These are phyloP conservation scores for Spatulosminthurus flaviceps DNA, from an alignment of 2,888 invertebrate genomes.

Conservation along the genomic window DNA sequence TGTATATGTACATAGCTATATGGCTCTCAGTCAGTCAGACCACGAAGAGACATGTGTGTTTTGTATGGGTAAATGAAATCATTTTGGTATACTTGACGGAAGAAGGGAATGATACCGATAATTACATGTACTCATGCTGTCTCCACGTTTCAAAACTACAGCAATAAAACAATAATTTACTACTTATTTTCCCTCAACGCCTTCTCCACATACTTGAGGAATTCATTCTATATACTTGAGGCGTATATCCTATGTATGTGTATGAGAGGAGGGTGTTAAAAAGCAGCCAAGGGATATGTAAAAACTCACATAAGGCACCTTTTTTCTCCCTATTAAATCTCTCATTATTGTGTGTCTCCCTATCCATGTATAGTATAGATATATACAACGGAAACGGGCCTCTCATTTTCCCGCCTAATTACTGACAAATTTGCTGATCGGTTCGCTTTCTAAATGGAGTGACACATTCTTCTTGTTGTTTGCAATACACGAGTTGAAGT, in stretches of 20 bases:
- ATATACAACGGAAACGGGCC: slow-evolving; percentile 10
- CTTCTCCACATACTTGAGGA: slow-evolving; percentile 13
- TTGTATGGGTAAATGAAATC: slow-evolving; percentile 6
- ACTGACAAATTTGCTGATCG: slow-evolving; percentile 37
- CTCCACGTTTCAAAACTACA: background rate
- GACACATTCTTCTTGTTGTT: slow-evolving; percentile 10
- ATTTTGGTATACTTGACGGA: background rate
- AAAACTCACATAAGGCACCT: no score
- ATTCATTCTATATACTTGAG: background rate
- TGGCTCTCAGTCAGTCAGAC: background rate
- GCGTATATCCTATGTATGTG: no score
- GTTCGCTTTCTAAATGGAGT: background rate
- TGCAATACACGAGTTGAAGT: background rate
- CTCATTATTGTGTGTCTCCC: no score
- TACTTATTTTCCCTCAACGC: slow-evolving; percentile 7
- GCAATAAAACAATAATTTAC: slow-evolving; percentile 5
- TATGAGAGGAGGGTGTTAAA: no score
- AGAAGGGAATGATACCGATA: background rate
- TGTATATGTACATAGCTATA: no score
- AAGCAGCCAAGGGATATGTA: no score
- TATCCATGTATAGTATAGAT: background rate
- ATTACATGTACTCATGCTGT: slow-evolving; percentile 8
- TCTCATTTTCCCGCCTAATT: slow-evolving; percentile 37
- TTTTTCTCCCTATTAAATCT: no score
- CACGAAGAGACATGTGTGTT: background rate